Percentiles rank a stretch among this genome's conserved stretches.
Conservation (phyloP, 2,113 vertebrate species). For the Takifugu flavidus region DNA sequence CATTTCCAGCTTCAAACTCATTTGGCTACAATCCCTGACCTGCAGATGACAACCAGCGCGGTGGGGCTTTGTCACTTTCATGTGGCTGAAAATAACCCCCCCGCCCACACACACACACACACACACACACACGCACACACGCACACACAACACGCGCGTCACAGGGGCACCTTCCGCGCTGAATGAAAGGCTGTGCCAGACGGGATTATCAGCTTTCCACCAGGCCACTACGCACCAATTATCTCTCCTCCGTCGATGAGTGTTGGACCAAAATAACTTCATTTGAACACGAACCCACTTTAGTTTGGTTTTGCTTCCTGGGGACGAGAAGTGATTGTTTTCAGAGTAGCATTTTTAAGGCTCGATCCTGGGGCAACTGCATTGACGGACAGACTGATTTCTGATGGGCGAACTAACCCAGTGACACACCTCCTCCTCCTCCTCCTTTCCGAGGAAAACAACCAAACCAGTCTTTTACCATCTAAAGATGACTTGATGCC, state of each 20-base stretch:
- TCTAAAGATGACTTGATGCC: not conserved
- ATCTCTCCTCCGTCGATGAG: slow-evolving; percentile 9
- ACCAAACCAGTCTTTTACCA: not conserved
- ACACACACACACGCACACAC: no score
- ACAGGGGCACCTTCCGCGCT: slow-evolving; percentile 6
- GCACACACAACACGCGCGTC: no score
- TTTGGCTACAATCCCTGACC: not conserved
- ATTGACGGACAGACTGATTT: slow-evolving; percentile 1
- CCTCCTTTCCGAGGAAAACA: not conserved
- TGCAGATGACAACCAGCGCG: not conserved
- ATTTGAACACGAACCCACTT: no score
- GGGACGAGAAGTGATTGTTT: no score
- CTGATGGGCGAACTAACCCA: not conserved
- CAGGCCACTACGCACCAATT: slow-evolving; percentile 7
- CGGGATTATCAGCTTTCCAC: slow-evolving; percentile 47
- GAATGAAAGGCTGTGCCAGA: slow-evolving; percentile 35
- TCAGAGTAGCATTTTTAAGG: no score
- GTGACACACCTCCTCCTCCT: slow-evolving; percentile 39
- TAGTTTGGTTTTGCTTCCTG: no score
- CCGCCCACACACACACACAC: no score
- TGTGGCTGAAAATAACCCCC: not conserved
- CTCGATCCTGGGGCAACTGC: no score
- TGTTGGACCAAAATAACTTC: no score
- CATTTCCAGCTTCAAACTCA: not conserved
- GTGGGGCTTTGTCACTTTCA: not conserved